Evolutionary conservation across 2,888 invertebrate species (phyloP).

Genomic region (Endomychus coccineus): DNA sequence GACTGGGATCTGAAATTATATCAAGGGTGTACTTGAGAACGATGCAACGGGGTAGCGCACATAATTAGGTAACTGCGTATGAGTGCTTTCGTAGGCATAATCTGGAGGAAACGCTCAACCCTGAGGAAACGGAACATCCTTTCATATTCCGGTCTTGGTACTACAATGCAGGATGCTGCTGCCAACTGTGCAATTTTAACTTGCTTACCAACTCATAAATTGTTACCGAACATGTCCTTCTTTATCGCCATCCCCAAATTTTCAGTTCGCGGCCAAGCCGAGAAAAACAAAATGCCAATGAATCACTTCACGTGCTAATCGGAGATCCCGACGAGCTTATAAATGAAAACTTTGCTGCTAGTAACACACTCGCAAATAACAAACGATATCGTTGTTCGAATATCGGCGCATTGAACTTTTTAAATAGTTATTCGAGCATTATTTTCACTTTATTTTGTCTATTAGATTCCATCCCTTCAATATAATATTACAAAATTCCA

Average conservation of each 20-base stretch:
- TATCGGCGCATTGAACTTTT: too few species aligned
- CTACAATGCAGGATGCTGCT: slow-evolving; percentile 26
- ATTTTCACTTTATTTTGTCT: too few species aligned
- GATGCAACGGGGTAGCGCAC: too few species aligned
- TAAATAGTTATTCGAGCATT: too few species aligned
- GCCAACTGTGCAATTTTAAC: slow-evolving; percentile 22
- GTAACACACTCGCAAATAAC: too few species aligned
- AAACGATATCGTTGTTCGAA: too few species aligned
- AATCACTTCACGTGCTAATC: slow-evolving; percentile 21
- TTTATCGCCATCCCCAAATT: slow-evolving; percentile 19
- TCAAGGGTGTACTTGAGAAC: too few species aligned
- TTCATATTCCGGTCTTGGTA: slow-evolving; percentile 28
- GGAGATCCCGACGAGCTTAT: slow-evolving; percentile 18
- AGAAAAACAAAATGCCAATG: slow-evolving; percentile 21
- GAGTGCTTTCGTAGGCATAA: slow-evolving; percentile 28
- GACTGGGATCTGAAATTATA: too few species aligned
- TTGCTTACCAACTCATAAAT: slow-evolving; percentile 26
- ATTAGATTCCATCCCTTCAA: too few species aligned
- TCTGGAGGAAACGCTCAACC: slow-evolving; percentile 28
- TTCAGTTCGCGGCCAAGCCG: slow-evolving; percentile 14
- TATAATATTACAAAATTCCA: too few species aligned
- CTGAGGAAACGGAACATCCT: slow-evolving; percentile 31
- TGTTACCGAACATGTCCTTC: slow-evolving; percentile 23
- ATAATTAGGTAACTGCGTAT: slow-evolving; percentile 27
- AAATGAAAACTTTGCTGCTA: slow-evolving; percentile 22